Percentiles rank a stretch among this genome's conserved stretches.
phyloP scores from a whole-genome alignment of 1,140 invertebrate species.

The Grapholita molesta region DNA sequence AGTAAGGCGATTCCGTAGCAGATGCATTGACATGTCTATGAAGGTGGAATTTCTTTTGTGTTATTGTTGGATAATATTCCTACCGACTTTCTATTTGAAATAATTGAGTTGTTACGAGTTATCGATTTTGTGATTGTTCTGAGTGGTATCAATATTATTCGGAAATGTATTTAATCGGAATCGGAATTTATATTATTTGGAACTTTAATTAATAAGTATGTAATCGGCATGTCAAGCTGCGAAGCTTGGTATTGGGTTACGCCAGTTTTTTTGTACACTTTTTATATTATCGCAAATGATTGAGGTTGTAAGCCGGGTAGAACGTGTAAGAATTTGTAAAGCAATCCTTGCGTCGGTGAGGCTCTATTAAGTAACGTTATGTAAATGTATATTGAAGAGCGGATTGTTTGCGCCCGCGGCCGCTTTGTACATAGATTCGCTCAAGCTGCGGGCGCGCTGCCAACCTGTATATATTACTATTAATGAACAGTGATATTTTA shows the following conservation, averaged over 20 bases:
- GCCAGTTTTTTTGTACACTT: not conserved
- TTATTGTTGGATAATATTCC: too few relatives aligned
- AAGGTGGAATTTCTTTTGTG: too few relatives aligned
- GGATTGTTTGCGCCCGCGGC: constrained; percentile 19
- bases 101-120: too few relatives aligned
- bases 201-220: not conserved
- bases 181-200: too few relatives aligned
- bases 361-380: not conserved
- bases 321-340: not conserved
- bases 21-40: too few relatives aligned
- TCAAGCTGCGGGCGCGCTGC: constrained; percentile 41
- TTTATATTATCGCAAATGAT: not conserved
- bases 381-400: not conserved
- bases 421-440: constrained; percentile 54
- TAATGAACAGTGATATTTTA: constrained; percentile 77
- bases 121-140: too few relatives aligned
- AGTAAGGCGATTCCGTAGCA: too few relatives aligned
- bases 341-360: constrained; percentile 4
- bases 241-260: not conserved
- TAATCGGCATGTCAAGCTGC: not conserved
- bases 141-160: too few relatives aligned
- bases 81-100: too few relatives aligned
- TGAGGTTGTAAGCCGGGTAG: not conserved
- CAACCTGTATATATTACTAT: constrained; percentile 62
- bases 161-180: too few relatives aligned